Evolutionary conservation across 2,113 vertebrate species (phyloP).

Genomic region (Neotoma lepida): DNA sequence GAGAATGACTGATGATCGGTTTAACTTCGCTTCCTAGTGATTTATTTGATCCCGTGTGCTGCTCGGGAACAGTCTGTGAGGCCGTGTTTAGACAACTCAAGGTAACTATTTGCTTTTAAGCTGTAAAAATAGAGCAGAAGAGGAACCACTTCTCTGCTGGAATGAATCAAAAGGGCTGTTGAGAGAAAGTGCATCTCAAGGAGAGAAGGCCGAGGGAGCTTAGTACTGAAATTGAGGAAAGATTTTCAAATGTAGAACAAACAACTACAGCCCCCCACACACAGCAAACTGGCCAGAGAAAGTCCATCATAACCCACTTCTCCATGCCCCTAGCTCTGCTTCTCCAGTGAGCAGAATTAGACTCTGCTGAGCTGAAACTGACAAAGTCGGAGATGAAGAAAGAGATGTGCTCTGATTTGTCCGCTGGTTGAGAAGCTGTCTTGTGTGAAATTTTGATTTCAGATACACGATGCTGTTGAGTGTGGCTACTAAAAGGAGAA

Average conservation of each 20-base stretch:
- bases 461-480: neutral
- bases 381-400: slow-evolving; percentile 9
- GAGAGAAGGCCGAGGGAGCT: neutral
- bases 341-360: slow-evolving; percentile 23
- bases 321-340: neutral
- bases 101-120: slow-evolving; percentile 74
- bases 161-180: slow-evolving; percentile 63
- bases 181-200: slow-evolving; percentile 25
- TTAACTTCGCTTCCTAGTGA: slow-evolving; percentile 15
- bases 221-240: slow-evolving; percentile 44
- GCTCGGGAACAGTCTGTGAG: slow-evolving; percentile 13
- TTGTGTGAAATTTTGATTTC: slow-evolving; percentile 56
- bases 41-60: slow-evolving; percentile 54
- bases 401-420: neutral
- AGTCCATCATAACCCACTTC: neutral
- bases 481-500: neutral
- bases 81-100: slow-evolving; percentile 57
- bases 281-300: neutral
- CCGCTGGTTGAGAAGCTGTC: neutral
- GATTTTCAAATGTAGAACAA: neutral
- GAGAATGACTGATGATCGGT: neutral
- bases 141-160: slow-evolving; percentile 51
- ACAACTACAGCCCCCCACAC: neutral
- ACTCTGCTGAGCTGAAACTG: slow-evolving; percentile 37
- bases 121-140: slow-evolving; percentile 66